These are phyloP conservation scores for Anneissia japonica DNA, from an alignment of 35 echinoderm and acorn worm genomes.

Conservation along the genomic window DNA sequence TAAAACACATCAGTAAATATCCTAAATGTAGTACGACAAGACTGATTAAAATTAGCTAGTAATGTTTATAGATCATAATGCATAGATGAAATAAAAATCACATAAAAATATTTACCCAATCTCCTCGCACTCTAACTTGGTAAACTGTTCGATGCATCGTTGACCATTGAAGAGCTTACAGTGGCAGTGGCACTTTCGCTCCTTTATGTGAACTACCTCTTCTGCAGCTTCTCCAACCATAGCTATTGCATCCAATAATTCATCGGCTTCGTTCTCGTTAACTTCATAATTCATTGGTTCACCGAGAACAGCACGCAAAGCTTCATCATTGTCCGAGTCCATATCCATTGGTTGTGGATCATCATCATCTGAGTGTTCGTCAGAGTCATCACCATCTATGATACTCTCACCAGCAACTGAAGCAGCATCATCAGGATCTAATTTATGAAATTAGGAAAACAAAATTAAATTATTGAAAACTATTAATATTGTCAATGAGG, in stretches of 20 bases:
- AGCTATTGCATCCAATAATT: neutral
- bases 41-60: no score
- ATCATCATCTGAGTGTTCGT: no score
- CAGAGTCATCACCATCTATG: no score
- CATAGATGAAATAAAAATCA: neutral
- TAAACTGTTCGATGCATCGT: constrained; percentile 24
- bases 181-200: neutral
- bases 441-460: no score
- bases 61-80: neutral
- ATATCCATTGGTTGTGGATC: neutral
- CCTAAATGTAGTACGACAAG: neutral
- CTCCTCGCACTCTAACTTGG: neutral
- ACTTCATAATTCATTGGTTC: constrained; percentile 13
- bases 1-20: neutral
- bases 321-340: constrained; percentile 6
- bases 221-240: neutral
- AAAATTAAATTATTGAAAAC: no score
- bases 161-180: constrained; percentile 7
- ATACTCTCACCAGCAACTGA: no score
- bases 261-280: neutral
- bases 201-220: neutral
- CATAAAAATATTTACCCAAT: constrained; percentile 15
- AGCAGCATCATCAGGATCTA: no score
- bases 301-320: neutral
- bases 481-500: no score